Percentiles rank a stretch among this genome's conserved stretches.
These are phyloP conservation scores for Corythoichthys intestinalis DNA, from an alignment of 2,113 vertebrate genomes.

Conservation along the genomic window DNA sequence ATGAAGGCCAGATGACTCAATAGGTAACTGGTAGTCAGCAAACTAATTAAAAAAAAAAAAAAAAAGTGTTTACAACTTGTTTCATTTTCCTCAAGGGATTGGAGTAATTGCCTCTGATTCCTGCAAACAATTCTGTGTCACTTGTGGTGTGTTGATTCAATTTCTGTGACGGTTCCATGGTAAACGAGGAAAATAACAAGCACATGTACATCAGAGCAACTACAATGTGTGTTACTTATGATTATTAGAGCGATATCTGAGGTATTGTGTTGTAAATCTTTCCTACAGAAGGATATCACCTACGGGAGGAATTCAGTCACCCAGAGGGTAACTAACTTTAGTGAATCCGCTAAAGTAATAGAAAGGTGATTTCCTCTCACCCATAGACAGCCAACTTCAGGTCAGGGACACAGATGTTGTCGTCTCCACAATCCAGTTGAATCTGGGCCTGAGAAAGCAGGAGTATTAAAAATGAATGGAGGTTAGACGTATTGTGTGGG, in stretches of 20 bases:
- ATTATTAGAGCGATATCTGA: background rate
- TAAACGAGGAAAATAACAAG: constrained; percentile 12
- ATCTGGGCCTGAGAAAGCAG: constrained; percentile 74
- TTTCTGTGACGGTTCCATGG: background rate
- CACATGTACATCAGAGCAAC: constrained; percentile 8
- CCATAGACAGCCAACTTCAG: constrained; percentile 76
- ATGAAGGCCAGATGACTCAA: no score
- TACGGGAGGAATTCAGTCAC: background rate
- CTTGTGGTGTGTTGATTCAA: constrained; percentile 3
- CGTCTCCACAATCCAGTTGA: constrained; percentile 82
- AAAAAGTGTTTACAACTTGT: no score
- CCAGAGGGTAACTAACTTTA: constrained; percentile 12
- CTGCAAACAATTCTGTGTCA: constrained; percentile 3
- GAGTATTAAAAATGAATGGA: constrained; percentile 18
- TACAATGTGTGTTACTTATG: background rate
- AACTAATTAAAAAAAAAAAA: no score
- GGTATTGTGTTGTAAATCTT: background rate
- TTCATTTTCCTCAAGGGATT: no score
- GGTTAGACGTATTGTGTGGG: background rate
- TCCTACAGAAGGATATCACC: background rate
- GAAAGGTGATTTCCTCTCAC: constrained; percentile 65
- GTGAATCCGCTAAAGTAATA: constrained; percentile 19
- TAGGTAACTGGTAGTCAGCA: no score
- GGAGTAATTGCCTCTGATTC: background rate
- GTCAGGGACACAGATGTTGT: constrained; percentile 85